Evolutionary conservation across 1,140 invertebrate genomes (phyloP).

Genomic region (Meloidogyne exigua): DNA sequence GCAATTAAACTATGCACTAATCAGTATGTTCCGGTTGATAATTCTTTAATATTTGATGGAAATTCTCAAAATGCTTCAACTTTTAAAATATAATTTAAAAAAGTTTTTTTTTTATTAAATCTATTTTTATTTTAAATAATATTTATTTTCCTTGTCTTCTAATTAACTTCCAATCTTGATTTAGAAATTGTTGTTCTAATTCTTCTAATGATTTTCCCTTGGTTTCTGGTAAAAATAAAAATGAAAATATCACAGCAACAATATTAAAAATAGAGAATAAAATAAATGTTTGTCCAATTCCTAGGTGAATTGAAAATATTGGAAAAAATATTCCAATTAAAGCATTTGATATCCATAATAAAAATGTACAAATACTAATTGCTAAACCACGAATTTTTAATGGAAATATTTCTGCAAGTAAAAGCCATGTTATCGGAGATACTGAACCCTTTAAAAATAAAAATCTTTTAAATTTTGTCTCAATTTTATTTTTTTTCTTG

Average conservation of each 20-base stretch:
- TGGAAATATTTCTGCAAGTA: slow-evolving; percentile 20
- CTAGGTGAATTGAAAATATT: not conserved
- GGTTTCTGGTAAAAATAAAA: slow-evolving; percentile 14
- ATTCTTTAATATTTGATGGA: slow-evolving; percentile 86
- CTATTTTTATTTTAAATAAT: not conserved
- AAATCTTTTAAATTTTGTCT: not conserved
- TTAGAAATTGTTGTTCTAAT: slow-evolving; percentile 16
- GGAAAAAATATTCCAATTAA: slow-evolving; percentile 15
- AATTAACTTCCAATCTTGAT: slow-evolving; percentile 9
- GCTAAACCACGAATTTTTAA: slow-evolving; percentile 15
- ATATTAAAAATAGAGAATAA: slow-evolving; percentile 3
- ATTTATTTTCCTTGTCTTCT: slow-evolving; percentile 11
- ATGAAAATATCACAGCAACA: slow-evolving; percentile 16
- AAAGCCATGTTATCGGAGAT: slow-evolving; percentile 18
- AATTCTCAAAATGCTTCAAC: slow-evolving; percentile 75
- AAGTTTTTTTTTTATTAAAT: not conserved
- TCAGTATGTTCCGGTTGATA: slow-evolving; percentile 92
- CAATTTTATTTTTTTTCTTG: too few species aligned
- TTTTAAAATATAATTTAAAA: slow-evolving; percentile 34
- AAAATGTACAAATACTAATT: slow-evolving; percentile 10
- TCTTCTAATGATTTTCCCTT: slow-evolving; percentile 19
- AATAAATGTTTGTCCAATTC: slow-evolving; percentile 9
- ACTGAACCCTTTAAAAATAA: slow-evolving; percentile 7
- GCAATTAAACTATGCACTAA: slow-evolving; percentile 92
- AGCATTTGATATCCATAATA: slow-evolving; percentile 15